Conservation (phyloP, 2,888 invertebrate genomes). For the Proisotoma minuta region DNA sequence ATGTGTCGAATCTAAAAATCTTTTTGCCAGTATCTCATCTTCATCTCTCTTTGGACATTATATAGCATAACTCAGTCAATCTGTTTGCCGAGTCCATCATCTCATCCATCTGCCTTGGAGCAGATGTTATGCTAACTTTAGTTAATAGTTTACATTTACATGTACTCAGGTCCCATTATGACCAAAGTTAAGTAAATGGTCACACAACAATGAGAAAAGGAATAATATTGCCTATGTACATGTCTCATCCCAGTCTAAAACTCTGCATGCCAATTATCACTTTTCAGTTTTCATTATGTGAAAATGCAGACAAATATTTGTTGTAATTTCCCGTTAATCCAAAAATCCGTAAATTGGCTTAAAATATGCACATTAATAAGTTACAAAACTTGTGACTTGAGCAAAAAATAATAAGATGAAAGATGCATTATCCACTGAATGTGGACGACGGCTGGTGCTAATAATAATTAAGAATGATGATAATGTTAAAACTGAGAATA, state of each 20-base stretch:
- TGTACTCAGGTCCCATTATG: background rate
- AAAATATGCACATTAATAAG: too few relatives aligned
- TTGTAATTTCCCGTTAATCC: too few relatives aligned
- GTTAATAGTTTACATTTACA: background rate
- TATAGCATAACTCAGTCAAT: background rate
- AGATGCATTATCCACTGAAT: too few relatives aligned
- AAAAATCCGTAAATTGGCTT: too few relatives aligned
- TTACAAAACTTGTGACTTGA: too few relatives aligned
- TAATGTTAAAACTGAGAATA: constrained; percentile 3
- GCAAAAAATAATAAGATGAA: too few relatives aligned
- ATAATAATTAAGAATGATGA: constrained; percentile 16
- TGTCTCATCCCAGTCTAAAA: background rate
- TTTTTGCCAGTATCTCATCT: constrained; percentile 1
- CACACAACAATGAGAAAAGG: too few relatives aligned
- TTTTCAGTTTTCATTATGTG: background rate
- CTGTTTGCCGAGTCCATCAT: background rate
- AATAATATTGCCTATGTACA: too few relatives aligned
- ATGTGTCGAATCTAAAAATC: constrained; percentile 4
- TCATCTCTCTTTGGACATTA: background rate
- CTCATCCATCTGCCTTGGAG: constrained; percentile 5
- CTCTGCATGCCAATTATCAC: constrained; percentile 13
- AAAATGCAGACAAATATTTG: background rate
- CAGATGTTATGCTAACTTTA: constrained; percentile 4
- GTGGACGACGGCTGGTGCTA: too few relatives aligned
- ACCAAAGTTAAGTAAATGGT: background rate